A percentile compares a stretch with the other conserved stretches of the same genome.
phyloP scores from a whole-genome alignment of 2,113 vertebrate species.

The Bucco capensis region DNA sequence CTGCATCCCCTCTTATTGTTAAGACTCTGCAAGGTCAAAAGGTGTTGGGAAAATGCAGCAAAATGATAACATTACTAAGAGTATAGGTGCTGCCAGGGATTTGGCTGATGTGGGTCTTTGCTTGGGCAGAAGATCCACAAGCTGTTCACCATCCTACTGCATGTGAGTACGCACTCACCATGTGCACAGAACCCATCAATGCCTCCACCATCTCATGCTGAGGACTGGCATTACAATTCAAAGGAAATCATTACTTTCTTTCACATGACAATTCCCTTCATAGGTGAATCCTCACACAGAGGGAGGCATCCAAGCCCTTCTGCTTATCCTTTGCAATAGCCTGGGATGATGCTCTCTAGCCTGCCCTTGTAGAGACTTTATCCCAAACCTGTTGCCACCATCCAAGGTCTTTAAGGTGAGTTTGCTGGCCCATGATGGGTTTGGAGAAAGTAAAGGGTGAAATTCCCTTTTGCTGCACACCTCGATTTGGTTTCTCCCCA shows the following conservation, averaged over 20 bases:
- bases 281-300: rapidly evolving
- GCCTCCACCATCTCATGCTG: not conserved
- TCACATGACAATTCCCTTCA: rapidly evolving
- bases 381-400: not conserved
- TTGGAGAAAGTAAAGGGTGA: not conserved
- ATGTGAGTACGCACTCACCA: rapidly evolving
- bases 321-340: not conserved
- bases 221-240: not conserved
- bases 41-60: not conserved
- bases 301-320: not conserved
- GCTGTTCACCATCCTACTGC: not conserved
- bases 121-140: not conserved
- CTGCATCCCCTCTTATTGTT: not conserved
- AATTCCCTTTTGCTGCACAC: not conserved
- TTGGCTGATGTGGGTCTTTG: not conserved
- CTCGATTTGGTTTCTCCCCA: not conserved
- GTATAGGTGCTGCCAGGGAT: not conserved
- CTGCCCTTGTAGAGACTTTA: not conserved
- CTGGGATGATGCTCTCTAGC: not conserved
- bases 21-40: not conserved
- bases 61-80: not conserved
- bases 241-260: not conserved
- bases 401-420: not conserved
- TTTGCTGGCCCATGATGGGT: not conserved
- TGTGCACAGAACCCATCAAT: rapidly evolving